phyloP scores from a whole-genome alignment of 1,140 invertebrate species.

The Heliconius hermathena region DNA sequence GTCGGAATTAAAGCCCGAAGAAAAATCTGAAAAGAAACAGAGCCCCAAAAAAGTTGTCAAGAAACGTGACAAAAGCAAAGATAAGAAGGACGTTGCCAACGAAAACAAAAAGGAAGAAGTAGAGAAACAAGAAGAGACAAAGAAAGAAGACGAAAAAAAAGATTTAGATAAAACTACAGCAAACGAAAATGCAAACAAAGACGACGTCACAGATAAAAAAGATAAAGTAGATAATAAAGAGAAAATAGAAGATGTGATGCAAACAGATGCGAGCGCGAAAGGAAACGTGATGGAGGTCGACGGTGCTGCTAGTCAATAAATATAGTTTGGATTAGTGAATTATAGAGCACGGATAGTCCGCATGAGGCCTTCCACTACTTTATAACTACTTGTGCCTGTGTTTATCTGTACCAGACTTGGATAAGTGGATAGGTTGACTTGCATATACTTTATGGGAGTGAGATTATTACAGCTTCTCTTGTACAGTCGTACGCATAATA shows the following conservation, averaged over 20 bases:
- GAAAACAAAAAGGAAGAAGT: slow-evolving; percentile 55
- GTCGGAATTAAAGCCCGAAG: slow-evolving; percentile 29
- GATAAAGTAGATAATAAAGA: slow-evolving; percentile 51
- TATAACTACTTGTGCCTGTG: slow-evolving; percentile 61
- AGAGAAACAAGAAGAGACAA: slow-evolving; percentile 47
- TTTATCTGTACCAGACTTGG: too few species aligned
- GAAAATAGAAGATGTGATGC: slow-evolving; percentile 62
- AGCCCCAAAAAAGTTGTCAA: slow-evolving; percentile 66
- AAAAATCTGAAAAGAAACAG: slow-evolving; percentile 53
- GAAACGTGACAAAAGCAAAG: slow-evolving; percentile 78
- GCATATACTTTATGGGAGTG: too few species aligned
- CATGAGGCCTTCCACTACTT: slow-evolving; percentile 55
- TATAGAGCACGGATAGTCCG: slow-evolving; percentile 59
- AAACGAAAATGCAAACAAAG: slow-evolving; percentile 45
- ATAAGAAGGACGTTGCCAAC: slow-evolving; percentile 61
- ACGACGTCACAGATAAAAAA: slow-evolving; percentile 49
- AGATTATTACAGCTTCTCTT: too few species aligned
- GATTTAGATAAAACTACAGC: slow-evolving; percentile 51
- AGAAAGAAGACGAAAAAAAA: slow-evolving; percentile 56
- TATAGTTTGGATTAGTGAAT: slow-evolving; percentile 74
- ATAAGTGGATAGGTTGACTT: too few species aligned
- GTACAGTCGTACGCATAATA: too few species aligned
- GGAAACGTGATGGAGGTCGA: slow-evolving; percentile 72
- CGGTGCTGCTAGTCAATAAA: slow-evolving; percentile 79
- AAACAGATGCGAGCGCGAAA: slow-evolving; percentile 70